Base-by-base conservation (phyloP, 1,140 invertebrate species). In the Brevipalpus yothersi region DNA sequence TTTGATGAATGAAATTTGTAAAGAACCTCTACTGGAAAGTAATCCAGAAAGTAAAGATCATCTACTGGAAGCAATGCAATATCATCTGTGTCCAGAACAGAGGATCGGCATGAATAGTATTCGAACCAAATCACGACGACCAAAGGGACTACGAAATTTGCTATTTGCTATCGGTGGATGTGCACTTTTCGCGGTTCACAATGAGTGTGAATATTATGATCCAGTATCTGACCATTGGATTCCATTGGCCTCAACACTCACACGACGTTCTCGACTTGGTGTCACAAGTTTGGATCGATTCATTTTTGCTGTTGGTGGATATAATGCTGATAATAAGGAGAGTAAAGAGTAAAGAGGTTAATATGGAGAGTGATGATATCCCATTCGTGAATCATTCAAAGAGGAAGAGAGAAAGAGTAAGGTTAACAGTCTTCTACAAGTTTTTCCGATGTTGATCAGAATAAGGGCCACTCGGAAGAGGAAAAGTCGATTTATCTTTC, bases 251-350 rank as follows among this genome's bases (percentile, higher is more conserved):
- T 77, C 79, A 4, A 79, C 81, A 73, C 66, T 76, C 41, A 79
- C 76, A 69, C 68, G 78, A 41, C 69, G 79, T 56, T 79, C 78
- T 3, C 69, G 80, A n/a, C 75, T 77, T 8, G 82, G 84, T 56
- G 83, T 86, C 15, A 83, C 81, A 1, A 80, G 79, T 41, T 72
- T 86, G 54, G 81, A 82, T 64, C 82, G 86, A 74, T 89, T 96
- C 23, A 72, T 98, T 21, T 97, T 93, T 77, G 92, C 91, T 56
- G 86, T 93, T 59, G 88, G 87, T 49, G 93, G 93, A 8, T 98
- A 92, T 92, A 92, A 86, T 65, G 93, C 93, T 56, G 31, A 31
- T 5, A 31, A 31, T 31, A 31, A 31, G 31, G 92, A 96, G 75
- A 92, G 93, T 3, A 97, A 97, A 64, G 88, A 91, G 4, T 65